A percentile compares a stretch with the other conserved stretches of the same genome.
phyloP scores from a whole-genome alignment of 2,113 vertebrate genomes.

The Xiphophorus maculatus region DNA sequence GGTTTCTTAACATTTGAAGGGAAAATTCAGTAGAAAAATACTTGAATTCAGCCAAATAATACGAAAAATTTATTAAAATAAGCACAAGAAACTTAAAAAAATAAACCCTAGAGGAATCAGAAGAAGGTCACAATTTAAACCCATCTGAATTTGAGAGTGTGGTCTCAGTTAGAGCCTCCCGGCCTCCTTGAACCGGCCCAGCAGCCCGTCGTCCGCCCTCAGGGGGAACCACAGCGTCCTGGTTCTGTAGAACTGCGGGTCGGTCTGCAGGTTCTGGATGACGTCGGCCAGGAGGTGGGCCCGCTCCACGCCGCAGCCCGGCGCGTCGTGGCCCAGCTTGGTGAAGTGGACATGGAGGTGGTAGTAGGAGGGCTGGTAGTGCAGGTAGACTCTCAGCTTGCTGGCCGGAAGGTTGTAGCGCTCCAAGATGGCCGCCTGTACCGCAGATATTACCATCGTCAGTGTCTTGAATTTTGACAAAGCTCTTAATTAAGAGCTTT shows the following conservation, averaged over 20 bases:
- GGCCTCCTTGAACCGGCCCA: conserved; percentile 82
- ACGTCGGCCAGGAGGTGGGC: conserved; percentile 91
- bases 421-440: conserved; percentile 83
- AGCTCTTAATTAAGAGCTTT: too few species aligned
- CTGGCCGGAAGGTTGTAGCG: conserved; percentile 75
- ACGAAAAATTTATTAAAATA: background rate
- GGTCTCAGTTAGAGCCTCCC: conserved; percentile 63
- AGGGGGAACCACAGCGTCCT: conserved; percentile 85
- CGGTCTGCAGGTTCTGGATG: conserved; percentile 86
- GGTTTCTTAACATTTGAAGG: background rate
- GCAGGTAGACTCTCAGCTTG: conserved; percentile 87
- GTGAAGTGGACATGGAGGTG: conserved; percentile 96
- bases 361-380: conserved; percentile 96
- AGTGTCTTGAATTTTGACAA: background rate
- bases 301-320: conserved; percentile 86
- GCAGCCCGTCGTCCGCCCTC: conserved; percentile 81
- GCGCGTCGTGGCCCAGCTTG: conserved; percentile 85
- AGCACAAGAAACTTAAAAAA: too few species aligned
- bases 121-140: background rate
- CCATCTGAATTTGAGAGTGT: background rate
- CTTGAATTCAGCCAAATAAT: background rate
- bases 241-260: conserved; percentile 80
- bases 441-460: background rate
- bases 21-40: background rate
- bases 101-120: background rate